Conservation (phyloP, 2,113 vertebrate genomes). For the Gymnogyps californianus region DNA sequence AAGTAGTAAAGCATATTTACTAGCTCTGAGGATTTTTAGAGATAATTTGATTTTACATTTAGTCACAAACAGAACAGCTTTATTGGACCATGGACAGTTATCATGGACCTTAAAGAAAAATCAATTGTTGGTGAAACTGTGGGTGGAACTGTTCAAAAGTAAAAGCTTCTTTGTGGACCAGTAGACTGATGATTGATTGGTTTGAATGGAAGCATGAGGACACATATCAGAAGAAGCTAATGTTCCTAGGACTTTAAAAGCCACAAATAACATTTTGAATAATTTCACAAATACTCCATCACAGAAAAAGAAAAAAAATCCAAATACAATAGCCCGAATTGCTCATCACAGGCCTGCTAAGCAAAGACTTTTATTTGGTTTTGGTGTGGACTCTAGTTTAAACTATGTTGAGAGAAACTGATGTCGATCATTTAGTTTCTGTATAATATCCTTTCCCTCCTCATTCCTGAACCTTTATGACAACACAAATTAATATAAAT, state of each 20-base stretch:
- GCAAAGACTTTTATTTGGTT: not conserved
- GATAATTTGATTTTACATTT: not conserved
- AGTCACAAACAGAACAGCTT: slow-evolving; percentile 27
- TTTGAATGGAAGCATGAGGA: slow-evolving; percentile 40
- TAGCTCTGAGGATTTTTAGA: not conserved
- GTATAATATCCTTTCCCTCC: not conserved
- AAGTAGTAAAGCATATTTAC: not conserved
- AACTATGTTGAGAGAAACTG: not conserved
- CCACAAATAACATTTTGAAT: slow-evolving; percentile 49
- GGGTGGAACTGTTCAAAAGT: slow-evolving; percentile 30
- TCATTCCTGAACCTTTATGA: not conserved
- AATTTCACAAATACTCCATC: slow-evolving; percentile 39
- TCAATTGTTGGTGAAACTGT: not conserved
- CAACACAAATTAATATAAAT: not conserved
- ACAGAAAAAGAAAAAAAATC: not conserved
- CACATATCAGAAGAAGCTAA: slow-evolving; percentile 41
- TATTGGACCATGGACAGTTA: slow-evolving; percentile 22
- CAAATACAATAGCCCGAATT: slow-evolving; percentile 10
- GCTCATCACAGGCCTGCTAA: not conserved
- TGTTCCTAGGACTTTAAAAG: slow-evolving; percentile 56
- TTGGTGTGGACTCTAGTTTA: not conserved
- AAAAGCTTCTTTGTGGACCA: slow-evolving; percentile 25
- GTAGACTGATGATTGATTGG: slow-evolving; percentile 30
- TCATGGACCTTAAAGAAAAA: slow-evolving; percentile 46
- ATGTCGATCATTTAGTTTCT: not conserved